These are phyloP conservation scores for Chiroxiphia lanceolata DNA, from an alignment of 2,797 vertebrate genomes.

Conservation along the genomic window DNA sequence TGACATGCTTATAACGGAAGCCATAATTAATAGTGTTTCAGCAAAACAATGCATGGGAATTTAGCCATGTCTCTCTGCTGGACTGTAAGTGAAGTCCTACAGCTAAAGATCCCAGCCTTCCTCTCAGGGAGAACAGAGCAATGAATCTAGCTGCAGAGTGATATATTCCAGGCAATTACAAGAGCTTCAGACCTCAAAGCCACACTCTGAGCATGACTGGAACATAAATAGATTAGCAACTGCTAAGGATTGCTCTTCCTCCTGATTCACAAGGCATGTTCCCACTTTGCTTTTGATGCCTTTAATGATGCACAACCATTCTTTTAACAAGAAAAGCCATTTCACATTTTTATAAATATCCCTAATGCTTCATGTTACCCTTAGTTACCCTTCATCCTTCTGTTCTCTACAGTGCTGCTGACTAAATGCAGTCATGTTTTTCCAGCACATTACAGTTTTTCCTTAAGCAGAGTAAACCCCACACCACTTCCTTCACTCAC, in stretches of 20 bases:
- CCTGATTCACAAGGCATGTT: conserved; percentile 3
- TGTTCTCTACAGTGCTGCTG: neutral
- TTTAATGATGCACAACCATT: neutral
- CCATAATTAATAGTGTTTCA: conserved; percentile 12
- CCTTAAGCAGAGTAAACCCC: neutral
- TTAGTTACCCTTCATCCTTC: neutral
- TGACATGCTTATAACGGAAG: neutral
- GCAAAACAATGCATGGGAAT: conserved; percentile 26
- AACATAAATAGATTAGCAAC: conserved; percentile 46
- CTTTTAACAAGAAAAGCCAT: conserved; percentile 6
- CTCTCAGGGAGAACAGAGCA: conserved; percentile 5
- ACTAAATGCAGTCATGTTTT: neutral
- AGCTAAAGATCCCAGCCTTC: neutral
- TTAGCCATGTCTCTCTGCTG: neutral
- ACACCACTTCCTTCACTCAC: neutral
- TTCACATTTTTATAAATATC: conserved; percentile 14
- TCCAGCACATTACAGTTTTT: neutral
- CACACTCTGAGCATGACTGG: conserved; percentile 21
- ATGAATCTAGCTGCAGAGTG: conserved; percentile 3
- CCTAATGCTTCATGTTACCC: neutral
- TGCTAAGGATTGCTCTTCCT: conserved; percentile 28
- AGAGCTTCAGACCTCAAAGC: conserved; percentile 32
- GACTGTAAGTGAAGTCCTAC: neutral
- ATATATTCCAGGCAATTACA: conserved; percentile 50
- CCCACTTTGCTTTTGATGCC: neutral